phyloP scores from a whole-genome alignment of 2,888 invertebrate genomes.

The Pyralis farinalis region DNA sequence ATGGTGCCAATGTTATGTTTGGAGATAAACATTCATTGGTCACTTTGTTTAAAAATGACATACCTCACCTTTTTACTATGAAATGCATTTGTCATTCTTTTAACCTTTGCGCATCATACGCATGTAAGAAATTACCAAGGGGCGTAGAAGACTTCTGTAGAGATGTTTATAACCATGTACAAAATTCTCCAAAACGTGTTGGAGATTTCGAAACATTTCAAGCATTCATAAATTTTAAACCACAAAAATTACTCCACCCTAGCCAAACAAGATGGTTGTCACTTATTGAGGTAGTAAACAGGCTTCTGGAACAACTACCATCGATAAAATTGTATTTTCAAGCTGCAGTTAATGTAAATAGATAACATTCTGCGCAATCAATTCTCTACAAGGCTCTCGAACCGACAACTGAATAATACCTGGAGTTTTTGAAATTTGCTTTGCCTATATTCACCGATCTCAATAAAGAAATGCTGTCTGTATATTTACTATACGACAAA shows the following conservation, averaged over 20 bases:
- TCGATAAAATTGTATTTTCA: constrained; percentile 26
- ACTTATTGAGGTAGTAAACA: constrained; percentile 19
- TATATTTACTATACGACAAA: constrained; percentile 19
- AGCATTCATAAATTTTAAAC: constrained; percentile 9
- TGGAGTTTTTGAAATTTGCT: constrained; percentile 17
- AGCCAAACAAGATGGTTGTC: constrained; percentile 30
- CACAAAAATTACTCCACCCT: constrained; percentile 22
- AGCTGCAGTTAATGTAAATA: constrained; percentile 20
- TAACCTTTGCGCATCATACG: constrained; percentile 21
- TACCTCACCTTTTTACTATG: constrained; percentile 19
- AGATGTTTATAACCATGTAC: constrained; percentile 21
- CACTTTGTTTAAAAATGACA: constrained; percentile 17
- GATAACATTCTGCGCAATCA: constrained; percentile 23
- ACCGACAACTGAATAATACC: constrained; percentile 18
- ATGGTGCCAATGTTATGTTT: constrained; percentile 23
- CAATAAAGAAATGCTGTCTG: constrained; percentile 24
- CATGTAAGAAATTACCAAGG: constrained; percentile 19
- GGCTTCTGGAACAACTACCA: constrained; percentile 24
- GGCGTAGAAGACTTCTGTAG: constrained; percentile 19
- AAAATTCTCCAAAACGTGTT: constrained; percentile 19
- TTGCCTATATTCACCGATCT: constrained; percentile 19
- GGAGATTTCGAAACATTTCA: constrained; percentile 14
- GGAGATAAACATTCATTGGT: constrained; percentile 17
- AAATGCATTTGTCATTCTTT: constrained; percentile 19
- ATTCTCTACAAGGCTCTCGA: constrained; percentile 15